phyloP scores from a whole-genome alignment of 2,888 invertebrate genomes.

The Machimus rusticus region DNA sequence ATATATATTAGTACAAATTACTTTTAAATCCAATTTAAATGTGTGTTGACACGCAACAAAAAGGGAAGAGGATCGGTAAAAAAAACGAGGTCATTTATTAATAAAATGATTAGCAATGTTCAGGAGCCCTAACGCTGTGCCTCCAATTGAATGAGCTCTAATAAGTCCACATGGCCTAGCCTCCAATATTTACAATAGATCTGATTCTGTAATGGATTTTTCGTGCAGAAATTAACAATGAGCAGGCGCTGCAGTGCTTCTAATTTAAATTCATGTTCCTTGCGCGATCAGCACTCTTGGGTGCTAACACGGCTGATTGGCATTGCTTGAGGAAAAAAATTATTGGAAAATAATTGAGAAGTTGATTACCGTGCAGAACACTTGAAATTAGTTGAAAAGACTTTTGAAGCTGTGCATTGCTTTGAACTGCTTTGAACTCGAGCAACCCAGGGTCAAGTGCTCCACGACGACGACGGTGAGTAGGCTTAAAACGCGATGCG shows the following conservation, averaged over 20 bases:
- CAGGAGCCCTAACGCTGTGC: background rate
- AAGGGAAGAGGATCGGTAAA: background rate
- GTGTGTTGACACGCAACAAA: background rate
- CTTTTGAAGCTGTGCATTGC: background rate
- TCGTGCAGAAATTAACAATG: background rate
- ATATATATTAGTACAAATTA: no score
- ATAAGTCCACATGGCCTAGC: background rate
- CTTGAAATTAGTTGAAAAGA: slow-evolving; percentile 11
- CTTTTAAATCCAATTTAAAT: no score
- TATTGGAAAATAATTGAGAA: background rate
- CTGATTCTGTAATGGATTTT: background rate
- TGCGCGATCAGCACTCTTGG: background rate
- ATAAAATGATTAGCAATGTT: background rate
- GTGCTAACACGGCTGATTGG: background rate
- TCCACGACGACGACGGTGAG: background rate
- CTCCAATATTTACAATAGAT: background rate
- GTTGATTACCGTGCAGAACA: background rate
- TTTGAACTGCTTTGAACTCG: slow-evolving; percentile 9
- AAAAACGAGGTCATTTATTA: background rate
- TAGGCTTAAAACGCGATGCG: background rate
- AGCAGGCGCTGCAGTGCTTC: background rate
- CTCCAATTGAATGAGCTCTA: background rate
- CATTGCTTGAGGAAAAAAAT: background rate
- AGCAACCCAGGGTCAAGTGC: background rate
- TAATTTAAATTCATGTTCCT: background rate